Evolutionary conservation across 2,888 invertebrate species (phyloP), one percentile per base, ranked within the genome.

Genomic region (Hybos culiciformis): DNA sequence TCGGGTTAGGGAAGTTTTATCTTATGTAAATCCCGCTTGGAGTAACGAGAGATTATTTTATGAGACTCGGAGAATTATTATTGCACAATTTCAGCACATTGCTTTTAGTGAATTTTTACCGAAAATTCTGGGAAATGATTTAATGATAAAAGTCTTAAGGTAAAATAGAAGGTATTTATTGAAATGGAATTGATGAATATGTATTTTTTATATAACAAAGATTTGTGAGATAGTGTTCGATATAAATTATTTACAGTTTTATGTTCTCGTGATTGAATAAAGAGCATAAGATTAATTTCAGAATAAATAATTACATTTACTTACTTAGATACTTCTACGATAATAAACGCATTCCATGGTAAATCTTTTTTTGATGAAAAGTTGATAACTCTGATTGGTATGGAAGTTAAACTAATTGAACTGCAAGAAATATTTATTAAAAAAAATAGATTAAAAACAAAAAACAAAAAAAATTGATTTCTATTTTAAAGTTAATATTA

Each of bases 31-130:
- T 57, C 72, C 77, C 0, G 80, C 82, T 55, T 88, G 88, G 88
- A 75, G 78, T 46, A 86, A 86, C 56, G 76, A 82, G 31, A 76
- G 74, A 1, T 58, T 87, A 14, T 88, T 83, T 60, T 66, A 81
- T 50, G 87, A 88, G 60, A 72, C 83, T 4, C 72, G 82, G 40
- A 70, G 84, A 37, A 78, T 83, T 11, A 72, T 87, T 11, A 77
- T 80, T 0, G 84, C 86, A 0, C 73, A 84, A 59, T 77, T 88
- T 32, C 88, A 88, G 51, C 87, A 87, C 54, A 80, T 88, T 43
- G 87, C 88, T 0, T 80, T 78, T 60, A 83, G 81, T 54, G 88
- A 88, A 60, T 88, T 83, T 63, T 66, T 87, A 44, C 85, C 86
- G 0, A 78, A 80, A 42, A 70, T 87, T 11, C 62, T 88, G 37